Conservation (phyloP, 2,797 vertebrate genomes). For the Mormyrus proboscirostris region DNA sequence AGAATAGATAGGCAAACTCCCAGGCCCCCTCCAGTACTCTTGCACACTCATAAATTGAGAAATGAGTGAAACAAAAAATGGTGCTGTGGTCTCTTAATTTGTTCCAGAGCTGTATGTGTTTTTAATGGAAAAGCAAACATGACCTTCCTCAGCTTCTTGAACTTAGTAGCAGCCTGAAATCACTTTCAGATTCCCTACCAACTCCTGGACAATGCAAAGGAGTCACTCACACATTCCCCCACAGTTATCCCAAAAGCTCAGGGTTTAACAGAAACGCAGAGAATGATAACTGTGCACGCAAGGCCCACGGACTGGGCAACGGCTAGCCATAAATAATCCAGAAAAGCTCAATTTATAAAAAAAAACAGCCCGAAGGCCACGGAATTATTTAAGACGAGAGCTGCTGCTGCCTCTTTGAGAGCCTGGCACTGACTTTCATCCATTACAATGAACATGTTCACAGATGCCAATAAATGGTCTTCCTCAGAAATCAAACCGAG, state of each 20-base stretch:
- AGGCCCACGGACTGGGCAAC: conserved; percentile 1
- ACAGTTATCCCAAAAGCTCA: conserved; percentile 1
- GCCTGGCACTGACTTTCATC: neutral
- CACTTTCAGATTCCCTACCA: neutral
- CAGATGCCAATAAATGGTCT: neutral
- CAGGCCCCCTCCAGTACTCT: no score
- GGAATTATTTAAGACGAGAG: neutral
- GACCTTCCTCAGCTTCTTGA: conserved; percentile 14
- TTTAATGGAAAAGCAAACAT: conserved; percentile 14
- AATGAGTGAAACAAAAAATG: neutral
- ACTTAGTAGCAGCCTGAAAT: conserved; percentile 22
- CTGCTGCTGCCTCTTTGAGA: neutral
- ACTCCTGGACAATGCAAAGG: neutral
- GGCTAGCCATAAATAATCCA: conserved; percentile 11
- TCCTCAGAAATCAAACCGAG: neutral
- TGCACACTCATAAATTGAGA: neutral
- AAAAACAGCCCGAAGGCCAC: neutral
- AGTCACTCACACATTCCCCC: neutral
- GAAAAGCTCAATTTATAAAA: neutral
- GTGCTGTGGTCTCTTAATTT: neutral
- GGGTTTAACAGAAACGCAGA: conserved; percentile 13
- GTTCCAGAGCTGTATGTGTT: neutral
- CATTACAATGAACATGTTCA: neutral
- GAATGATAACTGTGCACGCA: conserved; percentile 20
- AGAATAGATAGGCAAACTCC: no score